These are phyloP conservation scores for Ctenoplectra terminalis DNA, from an alignment of 1,140 invertebrate species.

Conservation along the genomic window DNA sequence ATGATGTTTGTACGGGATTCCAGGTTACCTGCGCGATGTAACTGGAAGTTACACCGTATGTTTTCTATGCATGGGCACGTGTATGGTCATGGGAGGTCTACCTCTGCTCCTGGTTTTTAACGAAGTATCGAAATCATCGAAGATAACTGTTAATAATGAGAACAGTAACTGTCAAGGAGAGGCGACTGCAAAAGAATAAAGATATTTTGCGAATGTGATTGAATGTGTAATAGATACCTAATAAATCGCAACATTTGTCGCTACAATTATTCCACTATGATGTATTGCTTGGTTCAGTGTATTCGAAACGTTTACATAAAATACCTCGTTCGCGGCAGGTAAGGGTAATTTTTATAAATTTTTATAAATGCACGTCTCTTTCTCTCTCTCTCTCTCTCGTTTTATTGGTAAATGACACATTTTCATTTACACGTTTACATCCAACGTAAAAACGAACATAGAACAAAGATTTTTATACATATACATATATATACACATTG, in stretches of 20 bases:
- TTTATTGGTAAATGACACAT: conserved; percentile 33
- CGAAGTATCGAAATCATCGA: conserved; percentile 79
- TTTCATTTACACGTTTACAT: not conserved
- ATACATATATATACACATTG: not conserved
- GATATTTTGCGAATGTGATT: conserved; percentile 71
- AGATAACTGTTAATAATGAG: conserved; percentile 71
- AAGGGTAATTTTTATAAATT: conserved; percentile 47
- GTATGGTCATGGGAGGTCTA: conserved; percentile 88
- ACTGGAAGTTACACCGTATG: conserved; percentile 88
- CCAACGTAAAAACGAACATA: conserved; percentile 31
- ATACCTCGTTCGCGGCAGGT: conserved; percentile 50
- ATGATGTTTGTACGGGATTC: conserved; percentile 31
- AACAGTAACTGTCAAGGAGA: conserved; percentile 65
- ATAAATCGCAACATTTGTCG: conserved; percentile 69
- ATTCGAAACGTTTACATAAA: conserved; percentile 38
- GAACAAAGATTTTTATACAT: not conserved
- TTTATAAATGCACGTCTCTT: conserved; percentile 42
- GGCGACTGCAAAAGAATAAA: conserved; percentile 63
- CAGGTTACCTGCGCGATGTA: conserved; percentile 86
- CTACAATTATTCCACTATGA: conserved; percentile 55
- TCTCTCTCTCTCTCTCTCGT: conserved; percentile 7
- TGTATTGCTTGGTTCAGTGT: conserved; percentile 52
- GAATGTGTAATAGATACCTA: conserved; percentile 69
- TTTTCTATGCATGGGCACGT: conserved; percentile 90
- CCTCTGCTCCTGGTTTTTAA: conserved; percentile 85